These are phyloP conservation scores for Vespertilio murinus DNA, from an alignment of 2,797 vertebrate species.

Conservation along the genomic window DNA sequence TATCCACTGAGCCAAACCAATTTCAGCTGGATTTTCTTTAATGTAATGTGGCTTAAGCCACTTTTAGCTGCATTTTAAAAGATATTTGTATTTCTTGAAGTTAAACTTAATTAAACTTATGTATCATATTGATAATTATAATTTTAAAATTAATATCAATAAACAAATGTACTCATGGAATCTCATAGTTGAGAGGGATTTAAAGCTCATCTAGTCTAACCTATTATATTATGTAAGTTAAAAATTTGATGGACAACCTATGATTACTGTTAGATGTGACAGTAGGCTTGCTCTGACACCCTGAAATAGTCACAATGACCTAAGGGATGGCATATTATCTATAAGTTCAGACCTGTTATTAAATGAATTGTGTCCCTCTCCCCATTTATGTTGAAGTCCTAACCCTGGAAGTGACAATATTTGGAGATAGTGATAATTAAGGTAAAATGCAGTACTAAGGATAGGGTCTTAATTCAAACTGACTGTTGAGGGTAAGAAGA, in stretches of 20 bases:
- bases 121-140: not conserved
- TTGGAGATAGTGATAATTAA: not conserved
- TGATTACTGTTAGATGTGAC: not conserved
- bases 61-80: not conserved
- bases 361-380: not conserved
- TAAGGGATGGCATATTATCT: not conserved
- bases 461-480: not conserved
- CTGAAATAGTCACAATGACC: not conserved
- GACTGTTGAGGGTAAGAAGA: not conserved
- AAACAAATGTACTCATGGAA: not conserved
- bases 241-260: not conserved
- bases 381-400: not conserved
- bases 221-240: not conserved
- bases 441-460: not conserved
- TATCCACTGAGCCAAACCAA: too few species aligned
- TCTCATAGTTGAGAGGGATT: not conserved
- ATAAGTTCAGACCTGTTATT: not conserved
- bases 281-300: not conserved
- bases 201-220: not conserved
- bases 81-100: not conserved
- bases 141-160: not conserved
- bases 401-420: not conserved
- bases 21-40: not conserved
- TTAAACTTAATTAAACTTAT: not conserved
- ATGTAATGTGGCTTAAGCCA: not conserved